phyloP scores from a whole-genome alignment of 2,113 vertebrate genomes.

The Bujurquina vittata region DNA sequence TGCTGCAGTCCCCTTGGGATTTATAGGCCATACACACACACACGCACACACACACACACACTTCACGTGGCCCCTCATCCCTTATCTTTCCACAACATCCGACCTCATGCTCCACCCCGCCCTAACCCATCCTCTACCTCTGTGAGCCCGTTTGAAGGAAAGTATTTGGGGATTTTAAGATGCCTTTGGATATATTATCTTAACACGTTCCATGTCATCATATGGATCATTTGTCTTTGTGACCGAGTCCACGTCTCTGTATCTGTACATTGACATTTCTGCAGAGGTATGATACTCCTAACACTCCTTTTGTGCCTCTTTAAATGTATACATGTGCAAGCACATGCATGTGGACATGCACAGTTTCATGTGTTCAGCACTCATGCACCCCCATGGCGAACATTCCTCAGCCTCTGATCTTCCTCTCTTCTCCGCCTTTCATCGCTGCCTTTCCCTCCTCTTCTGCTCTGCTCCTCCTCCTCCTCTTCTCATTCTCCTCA shows the following conservation, averaged over 20 bases:
- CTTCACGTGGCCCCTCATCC: conserved; percentile 44
- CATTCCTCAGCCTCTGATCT: conserved; percentile 60
- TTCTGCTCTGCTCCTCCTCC: conserved; percentile 8
- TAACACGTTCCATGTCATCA: not conserved
- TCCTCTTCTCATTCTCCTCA: conserved; percentile 32
- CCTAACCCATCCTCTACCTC: not conserved
- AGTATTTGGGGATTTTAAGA: conserved; percentile 13
- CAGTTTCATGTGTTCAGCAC: conserved; percentile 17
- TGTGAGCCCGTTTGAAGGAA: not conserved
- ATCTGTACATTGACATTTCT: not conserved
- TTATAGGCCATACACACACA: conserved; percentile 39
- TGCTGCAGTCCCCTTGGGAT: conserved; percentile 54
- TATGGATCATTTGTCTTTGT: not conserved
- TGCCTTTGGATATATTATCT: conserved; percentile 5
- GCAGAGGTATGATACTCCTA: not conserved
- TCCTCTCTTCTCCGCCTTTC: conserved; percentile 29
- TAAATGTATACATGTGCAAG: not conserved
- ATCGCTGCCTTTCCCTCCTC: conserved; percentile 34
- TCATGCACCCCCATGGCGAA: conserved; percentile 23
- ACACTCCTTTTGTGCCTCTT: not conserved
- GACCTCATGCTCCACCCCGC: conserved; percentile 6
- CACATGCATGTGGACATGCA: conserved; percentile 32
- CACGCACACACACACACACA: conserved; percentile 34
- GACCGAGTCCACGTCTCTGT: not conserved
- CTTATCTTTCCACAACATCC: conserved; percentile 51